A percentile compares a stretch with the other conserved stretches of the same genome.
Evolutionary conservation across 2,113 vertebrate genomes (phyloP).

Genomic region (Xerus inauris): DNA sequence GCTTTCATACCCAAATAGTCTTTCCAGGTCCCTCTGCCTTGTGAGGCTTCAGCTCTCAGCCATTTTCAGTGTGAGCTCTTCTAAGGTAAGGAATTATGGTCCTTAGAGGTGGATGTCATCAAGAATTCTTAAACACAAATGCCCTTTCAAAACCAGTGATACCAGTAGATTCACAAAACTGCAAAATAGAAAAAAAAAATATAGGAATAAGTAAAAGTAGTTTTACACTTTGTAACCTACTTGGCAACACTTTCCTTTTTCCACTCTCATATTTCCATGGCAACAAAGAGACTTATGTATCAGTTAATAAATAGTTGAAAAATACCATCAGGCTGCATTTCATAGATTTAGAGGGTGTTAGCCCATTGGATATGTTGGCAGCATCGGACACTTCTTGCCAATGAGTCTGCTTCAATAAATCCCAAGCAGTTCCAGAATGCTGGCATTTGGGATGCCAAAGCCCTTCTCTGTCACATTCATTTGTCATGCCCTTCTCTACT

Average conservation of each 20-base stretch:
- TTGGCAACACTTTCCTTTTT: slow-evolving; percentile 11
- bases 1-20: slow-evolving; percentile 44
- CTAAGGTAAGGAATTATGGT: neutral
- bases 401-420: slow-evolving; percentile 37
- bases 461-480: slow-evolving; percentile 43
- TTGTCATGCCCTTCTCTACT: slow-evolving; percentile 54
- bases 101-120: neutral
- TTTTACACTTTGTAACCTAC: slow-evolving; percentile 37
- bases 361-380: neutral
- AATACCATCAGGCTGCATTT: slow-evolving; percentile 7
- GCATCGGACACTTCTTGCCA: neutral
- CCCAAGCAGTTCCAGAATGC: neutral
- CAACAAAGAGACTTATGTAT: slow-evolving; percentile 48
- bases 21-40: neutral
- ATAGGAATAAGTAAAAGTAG: slow-evolving; percentile 25
- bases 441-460: neutral
- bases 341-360: slow-evolving; percentile 30
- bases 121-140: slow-evolving; percentile 32
- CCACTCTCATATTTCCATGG: neutral
- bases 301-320: slow-evolving; percentile 56
- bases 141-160: neutral
- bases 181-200: neutral
- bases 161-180: neutral
- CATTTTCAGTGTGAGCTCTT: slow-evolving; percentile 8
- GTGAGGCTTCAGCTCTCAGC: neutral